A percentile compares a stretch with the other conserved stretches of the same genome.
These are phyloP conservation scores for Oscheius myriophilus DNA, from an alignment of 2,888 invertebrate species.

Conservation along the genomic window DNA sequence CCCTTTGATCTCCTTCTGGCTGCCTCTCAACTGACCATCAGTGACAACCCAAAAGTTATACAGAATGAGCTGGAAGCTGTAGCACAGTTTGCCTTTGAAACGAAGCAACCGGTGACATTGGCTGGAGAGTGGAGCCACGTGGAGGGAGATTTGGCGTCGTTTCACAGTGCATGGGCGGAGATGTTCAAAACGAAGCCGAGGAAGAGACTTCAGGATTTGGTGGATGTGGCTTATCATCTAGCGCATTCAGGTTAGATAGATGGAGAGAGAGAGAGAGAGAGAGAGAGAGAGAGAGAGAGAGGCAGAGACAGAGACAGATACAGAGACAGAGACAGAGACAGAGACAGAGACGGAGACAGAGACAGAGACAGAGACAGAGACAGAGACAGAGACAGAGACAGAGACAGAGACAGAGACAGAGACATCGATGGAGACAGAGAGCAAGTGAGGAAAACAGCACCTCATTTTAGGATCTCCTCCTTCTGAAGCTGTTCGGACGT, in stretches of 20 bases:
- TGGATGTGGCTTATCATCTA: slow-evolving; percentile 58
- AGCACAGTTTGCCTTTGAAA: slow-evolving; percentile 12
- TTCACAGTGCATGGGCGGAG: slow-evolving; percentile 56
- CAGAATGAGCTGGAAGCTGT: slow-evolving; percentile 31
- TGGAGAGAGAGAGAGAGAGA: background rate
- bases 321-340: background rate
- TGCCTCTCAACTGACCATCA: slow-evolving; percentile 42
- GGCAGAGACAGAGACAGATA: too few relatives aligned
- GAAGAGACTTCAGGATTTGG: slow-evolving; percentile 53
- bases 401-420: too few relatives aligned
- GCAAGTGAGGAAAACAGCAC: too few relatives aligned
- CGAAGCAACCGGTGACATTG: slow-evolving; percentile 25
- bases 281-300: too few relatives aligned
- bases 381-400: background rate
- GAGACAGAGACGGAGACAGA: background rate
- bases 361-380: background rate
- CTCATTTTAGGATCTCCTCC: slow-evolving; percentile 31
- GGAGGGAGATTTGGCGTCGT: slow-evolving; percentile 36
- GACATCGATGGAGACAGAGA: too few relatives aligned
- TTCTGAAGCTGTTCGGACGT: slow-evolving; percentile 34
- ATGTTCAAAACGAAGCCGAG: slow-evolving; percentile 50
- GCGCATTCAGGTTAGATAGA: slow-evolving; percentile 43
- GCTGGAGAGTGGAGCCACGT: slow-evolving; percentile 35
- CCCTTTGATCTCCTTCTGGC: slow-evolving; percentile 44
- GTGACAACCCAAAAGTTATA: slow-evolving; percentile 32